Base-by-base conservation (phyloP, 2,113 vertebrate genomes). In the Myocastor coypus region DNA sequence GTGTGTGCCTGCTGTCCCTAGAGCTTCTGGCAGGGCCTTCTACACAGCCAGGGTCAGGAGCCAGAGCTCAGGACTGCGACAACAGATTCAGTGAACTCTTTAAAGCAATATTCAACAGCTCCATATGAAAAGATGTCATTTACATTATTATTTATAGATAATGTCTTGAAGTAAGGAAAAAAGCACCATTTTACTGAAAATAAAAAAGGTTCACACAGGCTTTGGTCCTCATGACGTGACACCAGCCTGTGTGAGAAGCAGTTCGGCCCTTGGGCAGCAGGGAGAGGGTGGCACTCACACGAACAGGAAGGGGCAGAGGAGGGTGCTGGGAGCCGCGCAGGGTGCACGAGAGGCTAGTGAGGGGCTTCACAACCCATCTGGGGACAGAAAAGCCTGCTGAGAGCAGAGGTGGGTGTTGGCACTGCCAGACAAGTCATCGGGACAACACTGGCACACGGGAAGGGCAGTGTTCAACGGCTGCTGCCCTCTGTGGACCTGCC, bases 171-270 rank as follows among this genome's bases (percentile, higher is more conserved):
- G 96, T 95, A 97, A 95, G 94, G 95, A 94, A 96, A 91, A 94
- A 97, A 98, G 97, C 97, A 98, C 97, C 97, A 98, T 97, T 97
- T 94, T 90, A 97, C 97, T 75, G 83, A 96, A 97, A 97, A 98
- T 63, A 52, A 97, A 94, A 77, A 96, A 97, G 75, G 82, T 87
- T 97, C 97, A 94, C 89, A 1, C 94, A 96, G 96, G 93, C 96
- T 96, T 97, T 94, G 97, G 97, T 96, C 94, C 93, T 93, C 92
- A 71, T 46, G 61, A 90, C 82, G 91, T 5, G 95, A 96, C 93
- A 57, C 71, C 78, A 52, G 96, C 96, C 96, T 95, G 89, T 89
- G 69, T 82, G 95, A 95, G 83, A 94, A 95, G 97, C 94, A 1
- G 94, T 93, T n/a, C 91, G 95, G 96, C 95, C 89, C 91, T 50